Conservation (phyloP, 1,140 invertebrate genomes). For the Carcinoscorpius rotundicauda region DNA sequence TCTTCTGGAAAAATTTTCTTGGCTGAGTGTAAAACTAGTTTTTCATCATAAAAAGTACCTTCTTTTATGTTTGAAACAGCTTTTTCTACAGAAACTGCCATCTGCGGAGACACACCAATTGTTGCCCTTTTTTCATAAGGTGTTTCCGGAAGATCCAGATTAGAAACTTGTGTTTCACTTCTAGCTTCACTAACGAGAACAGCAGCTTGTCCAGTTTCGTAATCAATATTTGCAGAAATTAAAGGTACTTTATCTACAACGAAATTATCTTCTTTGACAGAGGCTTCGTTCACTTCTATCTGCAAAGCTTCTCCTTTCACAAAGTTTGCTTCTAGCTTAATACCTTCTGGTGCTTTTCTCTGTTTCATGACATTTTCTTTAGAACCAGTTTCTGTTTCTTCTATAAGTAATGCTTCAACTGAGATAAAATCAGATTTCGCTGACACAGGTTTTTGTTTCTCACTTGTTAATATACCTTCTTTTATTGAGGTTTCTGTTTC, state of each 20-base stretch:
- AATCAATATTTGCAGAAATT: too few species aligned
- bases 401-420: constrained; percentile 41
- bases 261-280: constrained; percentile 8
- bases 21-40: too few species aligned
- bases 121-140: too few species aligned
- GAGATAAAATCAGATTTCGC: constrained; percentile 33
- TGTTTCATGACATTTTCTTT: constrained; percentile 37
- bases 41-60: not conserved
- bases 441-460: constrained; percentile 24
- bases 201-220: too few species aligned
- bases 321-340: constrained; percentile 7
- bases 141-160: too few species aligned
- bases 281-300: constrained; percentile 4
- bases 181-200: too few species aligned
- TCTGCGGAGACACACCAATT: not conserved
- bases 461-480: constrained; percentile 38
- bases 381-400: constrained; percentile 42
- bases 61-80: not conserved
- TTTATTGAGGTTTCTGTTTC: constrained; percentile 26
- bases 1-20: too few species aligned
- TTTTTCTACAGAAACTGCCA: not conserved
- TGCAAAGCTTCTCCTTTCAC: constrained; percentile 14
- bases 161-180: too few species aligned
- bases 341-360: constrained; percentile 10
- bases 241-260: too few species aligned